Percentiles rank a stretch among this genome's conserved stretches.
phyloP scores from a whole-genome alignment of 92 coral and sea anemone species.

The Nematostella vectensis region DNA sequence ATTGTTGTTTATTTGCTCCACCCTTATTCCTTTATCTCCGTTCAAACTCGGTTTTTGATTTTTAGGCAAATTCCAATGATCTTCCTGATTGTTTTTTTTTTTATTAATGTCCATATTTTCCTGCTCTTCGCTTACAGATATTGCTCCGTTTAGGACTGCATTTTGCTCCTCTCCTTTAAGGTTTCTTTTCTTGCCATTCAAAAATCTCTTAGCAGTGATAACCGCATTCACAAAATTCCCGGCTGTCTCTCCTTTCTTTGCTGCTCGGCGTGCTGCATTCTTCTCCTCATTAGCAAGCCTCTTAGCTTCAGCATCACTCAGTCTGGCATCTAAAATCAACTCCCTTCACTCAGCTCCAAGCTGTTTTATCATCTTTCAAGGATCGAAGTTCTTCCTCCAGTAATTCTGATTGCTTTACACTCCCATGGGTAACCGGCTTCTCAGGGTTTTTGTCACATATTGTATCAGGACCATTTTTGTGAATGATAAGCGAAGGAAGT shows the following conservation, averaged over 20 bases:
- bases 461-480: too few species aligned
- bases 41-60: too few species aligned
- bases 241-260: conserved; percentile 1
- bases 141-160: too few species aligned
- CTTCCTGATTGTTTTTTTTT: too few species aligned
- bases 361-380: conserved; percentile 13
- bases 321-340: conserved; percentile 9
- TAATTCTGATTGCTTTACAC: conserved; percentile 1
- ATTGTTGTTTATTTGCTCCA: too few species aligned
- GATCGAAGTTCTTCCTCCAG: conserved; percentile 12
- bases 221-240: background rate
- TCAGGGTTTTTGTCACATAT: too few species aligned
- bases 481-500: background rate
- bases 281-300: conserved; percentile 21
- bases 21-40: too few species aligned
- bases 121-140: too few species aligned
- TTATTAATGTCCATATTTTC: too few species aligned
- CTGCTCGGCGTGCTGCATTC: conserved; percentile 10
- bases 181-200: background rate
- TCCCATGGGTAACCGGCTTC: background rate
- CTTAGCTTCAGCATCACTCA: conserved; percentile 17
- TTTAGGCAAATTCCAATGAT: too few species aligned
- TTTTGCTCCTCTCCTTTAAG: too few species aligned
- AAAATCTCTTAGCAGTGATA: too few species aligned
- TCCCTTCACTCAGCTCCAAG: conserved; percentile 12